phyloP scores from a whole-genome alignment of 1,140 invertebrate genomes.

The roundworm (Caenorhabditis elegans) region DNA sequence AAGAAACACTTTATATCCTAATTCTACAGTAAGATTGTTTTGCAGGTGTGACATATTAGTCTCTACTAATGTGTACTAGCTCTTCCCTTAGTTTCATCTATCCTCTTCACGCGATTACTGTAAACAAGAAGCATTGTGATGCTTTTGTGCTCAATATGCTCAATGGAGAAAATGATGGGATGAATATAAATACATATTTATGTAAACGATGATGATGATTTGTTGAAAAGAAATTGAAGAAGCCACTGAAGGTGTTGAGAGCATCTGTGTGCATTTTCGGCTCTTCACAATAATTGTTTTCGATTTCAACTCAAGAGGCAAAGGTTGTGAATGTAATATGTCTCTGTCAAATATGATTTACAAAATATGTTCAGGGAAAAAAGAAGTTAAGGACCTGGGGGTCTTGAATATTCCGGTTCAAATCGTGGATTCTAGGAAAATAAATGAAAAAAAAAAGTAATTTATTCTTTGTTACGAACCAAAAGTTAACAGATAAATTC shows the following conservation, averaged over 20 bases:
- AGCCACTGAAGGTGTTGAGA: not conserved
- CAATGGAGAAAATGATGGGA: not conserved
- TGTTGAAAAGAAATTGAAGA: conserved; percentile 20
- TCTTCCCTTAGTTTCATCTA: too few relatives aligned
- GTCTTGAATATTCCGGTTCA: too few relatives aligned
- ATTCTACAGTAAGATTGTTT: conserved; percentile 2
- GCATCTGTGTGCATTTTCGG: conserved; percentile 5
- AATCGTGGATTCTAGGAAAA: too few relatives aligned
- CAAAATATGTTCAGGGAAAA: too few relatives aligned
- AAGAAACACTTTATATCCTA: too few relatives aligned
- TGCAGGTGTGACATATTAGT: not conserved
- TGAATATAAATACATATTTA: not conserved
- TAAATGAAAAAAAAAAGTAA: too few relatives aligned
- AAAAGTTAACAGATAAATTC: too few relatives aligned
- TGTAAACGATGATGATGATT: conserved; percentile 6
- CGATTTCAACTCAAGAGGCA: conserved; percentile 15
- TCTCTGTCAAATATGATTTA: too few relatives aligned
- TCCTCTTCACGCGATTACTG: conserved; percentile 18
- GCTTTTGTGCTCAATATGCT: conserved; percentile 6
- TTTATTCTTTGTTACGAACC: too few relatives aligned
- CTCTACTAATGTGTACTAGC: too few relatives aligned
- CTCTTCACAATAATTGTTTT: conserved; percentile 28
- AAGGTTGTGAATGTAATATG: not conserved
- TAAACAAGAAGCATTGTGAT: conserved; percentile 16
- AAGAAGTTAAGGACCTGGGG: too few relatives aligned